Evolutionary conservation across 53 echinoderm and acorn worm genomes (phyloP).

Genomic region (Hippasteria phrygiana): DNA sequence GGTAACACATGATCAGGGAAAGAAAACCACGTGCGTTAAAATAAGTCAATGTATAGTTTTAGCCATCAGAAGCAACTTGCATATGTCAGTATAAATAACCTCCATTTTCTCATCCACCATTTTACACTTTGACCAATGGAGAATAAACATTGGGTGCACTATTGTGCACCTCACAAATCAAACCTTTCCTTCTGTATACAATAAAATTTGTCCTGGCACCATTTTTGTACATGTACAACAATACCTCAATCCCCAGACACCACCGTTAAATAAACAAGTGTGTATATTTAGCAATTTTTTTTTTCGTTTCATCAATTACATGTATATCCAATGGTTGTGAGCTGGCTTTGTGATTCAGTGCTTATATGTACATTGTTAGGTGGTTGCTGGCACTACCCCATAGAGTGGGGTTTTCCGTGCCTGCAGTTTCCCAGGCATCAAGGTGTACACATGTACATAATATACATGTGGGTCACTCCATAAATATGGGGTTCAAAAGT

Average conservation of each 20-base stretch:
- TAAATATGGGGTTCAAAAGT: no score
- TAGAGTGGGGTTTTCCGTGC: neutral
- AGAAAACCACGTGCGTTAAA: no score
- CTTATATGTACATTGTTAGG: neutral
- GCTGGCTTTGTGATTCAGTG: neutral
- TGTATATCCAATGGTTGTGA: neutral
- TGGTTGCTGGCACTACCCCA: neutral
- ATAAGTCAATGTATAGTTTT: no score
- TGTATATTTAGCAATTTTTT: conserved; percentile 28
- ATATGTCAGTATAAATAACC: no score
- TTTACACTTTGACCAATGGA: no score
- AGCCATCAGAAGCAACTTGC: no score
- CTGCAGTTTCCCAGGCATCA: neutral
- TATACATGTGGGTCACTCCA: no score
- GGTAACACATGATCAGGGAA: no score
- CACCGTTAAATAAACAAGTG: conserved; percentile 48
- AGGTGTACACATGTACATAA: neutral
- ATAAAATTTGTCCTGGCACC: neutral
- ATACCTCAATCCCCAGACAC: conserved; percentile 35
- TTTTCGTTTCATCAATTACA: neutral
- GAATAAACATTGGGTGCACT: no score
- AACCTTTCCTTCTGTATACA: neutral
- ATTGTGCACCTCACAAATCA: neutral
- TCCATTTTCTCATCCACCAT: no score
- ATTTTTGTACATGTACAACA: conserved; percentile 8